Percentiles rank a stretch among this genome's conserved stretches.
Conservation (phyloP, 2,797 vertebrate genomes). For the Peromyscus eremicus region DNA sequence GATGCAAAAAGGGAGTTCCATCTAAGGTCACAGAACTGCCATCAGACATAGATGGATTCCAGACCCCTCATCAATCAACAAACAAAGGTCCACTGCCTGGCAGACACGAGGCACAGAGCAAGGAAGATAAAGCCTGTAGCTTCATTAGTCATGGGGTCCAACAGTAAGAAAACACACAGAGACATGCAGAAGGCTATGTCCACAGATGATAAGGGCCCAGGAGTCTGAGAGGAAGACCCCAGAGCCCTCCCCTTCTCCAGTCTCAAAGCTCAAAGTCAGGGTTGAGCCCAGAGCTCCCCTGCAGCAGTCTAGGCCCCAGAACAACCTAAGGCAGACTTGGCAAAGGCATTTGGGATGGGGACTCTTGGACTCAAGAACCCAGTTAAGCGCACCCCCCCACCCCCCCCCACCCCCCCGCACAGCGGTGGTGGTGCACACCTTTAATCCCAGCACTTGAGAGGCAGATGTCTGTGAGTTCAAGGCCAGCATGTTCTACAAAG, state of each 20-base stretch:
- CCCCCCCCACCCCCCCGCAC: neutral
- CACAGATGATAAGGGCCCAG: neutral
- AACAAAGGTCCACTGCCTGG: neutral
- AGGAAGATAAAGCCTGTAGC: neutral
- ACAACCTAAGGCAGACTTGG: neutral
- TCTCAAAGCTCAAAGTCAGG: neutral
- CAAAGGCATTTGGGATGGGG: neutral
- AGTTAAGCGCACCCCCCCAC: neutral
- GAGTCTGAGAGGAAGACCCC: neutral
- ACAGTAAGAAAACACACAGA: fast-evolving
- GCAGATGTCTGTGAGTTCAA: neutral
- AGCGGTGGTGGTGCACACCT: neutral
- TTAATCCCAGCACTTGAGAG: neutral
- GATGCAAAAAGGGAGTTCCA: neutral
- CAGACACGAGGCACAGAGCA: neutral
- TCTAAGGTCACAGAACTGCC: neutral
- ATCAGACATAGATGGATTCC: neutral
- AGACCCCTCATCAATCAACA: neutral
- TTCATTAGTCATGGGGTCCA: neutral
- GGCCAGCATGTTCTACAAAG: neutral
- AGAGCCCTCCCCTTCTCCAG: neutral
- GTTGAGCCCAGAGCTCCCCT: neutral
- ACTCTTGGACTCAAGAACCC: neutral
- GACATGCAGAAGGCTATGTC: neutral
- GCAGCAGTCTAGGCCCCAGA: neutral